Conservation (phyloP, 2,797 vertebrate genomes). For the Gambelia wislizenii region DNA sequence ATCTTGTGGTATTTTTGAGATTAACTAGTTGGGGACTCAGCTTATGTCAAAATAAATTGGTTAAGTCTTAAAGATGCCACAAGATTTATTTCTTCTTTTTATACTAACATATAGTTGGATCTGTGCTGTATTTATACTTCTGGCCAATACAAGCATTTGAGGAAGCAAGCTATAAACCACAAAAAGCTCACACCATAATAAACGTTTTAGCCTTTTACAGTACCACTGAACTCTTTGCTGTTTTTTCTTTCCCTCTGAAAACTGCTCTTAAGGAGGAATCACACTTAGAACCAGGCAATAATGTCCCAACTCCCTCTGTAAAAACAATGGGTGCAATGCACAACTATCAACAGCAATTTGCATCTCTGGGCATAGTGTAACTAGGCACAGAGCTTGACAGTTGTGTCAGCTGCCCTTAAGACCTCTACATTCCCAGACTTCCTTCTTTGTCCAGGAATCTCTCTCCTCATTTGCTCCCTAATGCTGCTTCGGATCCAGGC, state of each 20-base stretch:
- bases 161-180: background rate
- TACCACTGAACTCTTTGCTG: background rate
- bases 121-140: background rate
- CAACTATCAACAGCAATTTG: background rate
- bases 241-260: background rate
- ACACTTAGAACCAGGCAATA: background rate
- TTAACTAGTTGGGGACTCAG: too few species aligned
- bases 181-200: background rate
- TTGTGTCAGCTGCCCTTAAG: background rate
- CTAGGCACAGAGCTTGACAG: background rate
- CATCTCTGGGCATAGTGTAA: too few species aligned
- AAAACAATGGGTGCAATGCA: background rate
- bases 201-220: background rate
- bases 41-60: too few species aligned
- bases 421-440: background rate
- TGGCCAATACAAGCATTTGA: too few species aligned
- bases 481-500: background rate
- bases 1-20: too few species aligned
- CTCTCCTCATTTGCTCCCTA: background rate
- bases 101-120: too few species aligned
- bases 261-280: background rate
- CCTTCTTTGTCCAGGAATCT: background rate
- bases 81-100: too few species aligned
- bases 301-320: background rate
- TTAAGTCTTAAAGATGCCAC: too few species aligned